Conservation (phyloP, 2,113 vertebrate genomes). For the Gnathonemus echidnorhynchus region DNA sequence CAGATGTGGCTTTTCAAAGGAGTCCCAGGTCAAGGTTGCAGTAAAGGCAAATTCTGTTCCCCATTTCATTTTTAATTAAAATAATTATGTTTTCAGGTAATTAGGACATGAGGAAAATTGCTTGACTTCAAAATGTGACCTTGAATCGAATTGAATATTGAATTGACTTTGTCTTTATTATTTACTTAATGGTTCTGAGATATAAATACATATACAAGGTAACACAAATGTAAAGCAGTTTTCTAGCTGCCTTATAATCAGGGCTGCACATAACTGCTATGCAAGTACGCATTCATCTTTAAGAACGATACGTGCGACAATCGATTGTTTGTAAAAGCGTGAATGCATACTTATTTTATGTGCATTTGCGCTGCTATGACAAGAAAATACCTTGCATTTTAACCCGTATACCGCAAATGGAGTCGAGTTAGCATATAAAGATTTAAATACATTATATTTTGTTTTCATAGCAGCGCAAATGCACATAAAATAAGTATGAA, state of each 20-base stretch:
- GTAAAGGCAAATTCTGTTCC: neutral
- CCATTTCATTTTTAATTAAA: conserved; percentile 13
- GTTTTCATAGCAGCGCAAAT: too few species aligned
- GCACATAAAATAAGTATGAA: too few species aligned
- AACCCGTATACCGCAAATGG: too few species aligned
- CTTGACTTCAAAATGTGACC: neutral
- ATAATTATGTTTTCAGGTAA: conserved; percentile 9
- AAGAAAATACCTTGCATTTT: too few species aligned
- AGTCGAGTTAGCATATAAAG: too few species aligned
- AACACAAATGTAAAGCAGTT: neutral
- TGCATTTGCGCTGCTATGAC: too few species aligned
- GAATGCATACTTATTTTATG: too few species aligned
- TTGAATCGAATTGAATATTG: neutral
- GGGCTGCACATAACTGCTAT: too few species aligned
- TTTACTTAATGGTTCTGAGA: neutral
- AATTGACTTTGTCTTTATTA: neutral
- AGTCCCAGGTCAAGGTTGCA: neutral
- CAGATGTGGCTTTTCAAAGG: neutral
- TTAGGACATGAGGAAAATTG: conserved; percentile 5
- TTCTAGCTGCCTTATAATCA: neutral
- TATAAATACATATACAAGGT: neutral
- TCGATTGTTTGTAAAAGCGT: too few species aligned
- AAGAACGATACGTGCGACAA: too few species aligned
- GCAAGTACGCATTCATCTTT: too few species aligned
- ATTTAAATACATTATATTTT: too few species aligned